Evolutionary conservation across 2,113 vertebrate genomes (phyloP).

Genomic region (Danionella cerebrum): DNA sequence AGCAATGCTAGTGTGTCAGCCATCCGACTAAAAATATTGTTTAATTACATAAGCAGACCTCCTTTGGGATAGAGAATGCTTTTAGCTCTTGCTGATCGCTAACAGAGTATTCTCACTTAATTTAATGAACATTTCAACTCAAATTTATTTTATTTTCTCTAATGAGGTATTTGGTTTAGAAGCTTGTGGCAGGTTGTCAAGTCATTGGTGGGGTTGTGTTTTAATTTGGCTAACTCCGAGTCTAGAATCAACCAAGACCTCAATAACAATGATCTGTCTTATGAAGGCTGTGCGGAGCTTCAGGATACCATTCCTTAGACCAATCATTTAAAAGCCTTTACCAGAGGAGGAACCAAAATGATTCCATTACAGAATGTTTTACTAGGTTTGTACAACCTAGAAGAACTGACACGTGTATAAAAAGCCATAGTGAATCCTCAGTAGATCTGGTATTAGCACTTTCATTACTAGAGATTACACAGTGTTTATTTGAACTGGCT

Average conservation of each 20-base stretch:
- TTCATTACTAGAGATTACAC: slow-evolving; percentile 61
- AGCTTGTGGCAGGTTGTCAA: neutral
- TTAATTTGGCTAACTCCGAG: too few relatives aligned
- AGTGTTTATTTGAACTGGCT: slow-evolving; percentile 46
- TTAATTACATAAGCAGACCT: slow-evolving; percentile 55
- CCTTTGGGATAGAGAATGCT: slow-evolving; percentile 43
- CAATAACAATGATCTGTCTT: too few relatives aligned
- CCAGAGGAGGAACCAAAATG: too few relatives aligned
- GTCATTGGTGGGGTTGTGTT: too few relatives aligned
- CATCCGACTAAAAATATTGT: slow-evolving; percentile 54
- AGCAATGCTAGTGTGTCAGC: slow-evolving; percentile 45
- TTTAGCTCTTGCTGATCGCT: slow-evolving; percentile 52
- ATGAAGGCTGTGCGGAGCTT: too few relatives aligned
- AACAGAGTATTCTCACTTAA: slow-evolving; percentile 44
- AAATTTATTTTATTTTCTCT: neutral
- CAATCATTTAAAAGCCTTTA: too few relatives aligned
- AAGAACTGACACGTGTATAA: too few relatives aligned
- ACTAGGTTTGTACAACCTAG: too few relatives aligned
- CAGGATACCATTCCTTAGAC: too few relatives aligned
- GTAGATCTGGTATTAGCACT: slow-evolving; percentile 58
- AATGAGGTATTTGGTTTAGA: neutral
- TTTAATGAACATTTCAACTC: neutral
- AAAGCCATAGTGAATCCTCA: slow-evolving; percentile 22
- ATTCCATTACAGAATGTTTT: neutral
- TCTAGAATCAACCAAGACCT: too few relatives aligned